Conservation (phyloP, 2,888 invertebrate genomes). For the Camponotus fellah region DNA sequence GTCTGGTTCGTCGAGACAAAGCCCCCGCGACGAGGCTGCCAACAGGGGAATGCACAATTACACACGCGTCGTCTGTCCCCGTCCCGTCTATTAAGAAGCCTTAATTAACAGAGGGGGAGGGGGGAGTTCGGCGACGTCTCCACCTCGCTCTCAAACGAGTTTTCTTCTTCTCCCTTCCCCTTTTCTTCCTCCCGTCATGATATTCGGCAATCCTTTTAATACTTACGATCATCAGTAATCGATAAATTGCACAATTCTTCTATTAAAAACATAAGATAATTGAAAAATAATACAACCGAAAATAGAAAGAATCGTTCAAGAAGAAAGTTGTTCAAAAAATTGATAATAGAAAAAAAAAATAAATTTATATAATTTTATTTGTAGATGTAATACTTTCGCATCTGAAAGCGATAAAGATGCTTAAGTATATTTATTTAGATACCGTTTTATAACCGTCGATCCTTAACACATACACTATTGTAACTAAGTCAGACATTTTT, state of each 20-base stretch:
- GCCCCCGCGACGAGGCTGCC: constrained; percentile 68
- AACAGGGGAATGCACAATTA: constrained; percentile 78
- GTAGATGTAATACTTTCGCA: not conserved
- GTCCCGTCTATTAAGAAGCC: constrained; percentile 72
- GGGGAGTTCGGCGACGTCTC: constrained; percentile 33
- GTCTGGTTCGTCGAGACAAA: constrained; percentile 74
- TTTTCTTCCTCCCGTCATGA: constrained; percentile 1
- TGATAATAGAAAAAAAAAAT: not conserved
- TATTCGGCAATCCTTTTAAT: constrained; percentile 16
- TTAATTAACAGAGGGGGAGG: constrained; percentile 73
- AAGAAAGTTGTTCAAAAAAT: not conserved
- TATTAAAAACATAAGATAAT: not conserved
- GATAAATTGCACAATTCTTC: not conserved
- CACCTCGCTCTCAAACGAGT: constrained; percentile 34
- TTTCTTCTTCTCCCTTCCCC: not conserved
- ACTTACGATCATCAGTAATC: not conserved
- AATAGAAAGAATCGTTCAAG: not conserved
- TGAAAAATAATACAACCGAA: not conserved
- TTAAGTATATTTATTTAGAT: not conserved
- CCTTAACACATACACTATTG: not conserved
- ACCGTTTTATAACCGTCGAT: not conserved
- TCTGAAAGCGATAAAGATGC: not conserved
- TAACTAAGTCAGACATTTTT: constrained; percentile 13
- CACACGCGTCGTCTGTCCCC: constrained; percentile 67
- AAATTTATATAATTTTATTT: not conserved